Percentiles rank a stretch among this genome's conserved stretches.
These are phyloP conservation scores for Thunnus albacares DNA, from an alignment of 2,797 vertebrate species.

Conservation along the genomic window DNA sequence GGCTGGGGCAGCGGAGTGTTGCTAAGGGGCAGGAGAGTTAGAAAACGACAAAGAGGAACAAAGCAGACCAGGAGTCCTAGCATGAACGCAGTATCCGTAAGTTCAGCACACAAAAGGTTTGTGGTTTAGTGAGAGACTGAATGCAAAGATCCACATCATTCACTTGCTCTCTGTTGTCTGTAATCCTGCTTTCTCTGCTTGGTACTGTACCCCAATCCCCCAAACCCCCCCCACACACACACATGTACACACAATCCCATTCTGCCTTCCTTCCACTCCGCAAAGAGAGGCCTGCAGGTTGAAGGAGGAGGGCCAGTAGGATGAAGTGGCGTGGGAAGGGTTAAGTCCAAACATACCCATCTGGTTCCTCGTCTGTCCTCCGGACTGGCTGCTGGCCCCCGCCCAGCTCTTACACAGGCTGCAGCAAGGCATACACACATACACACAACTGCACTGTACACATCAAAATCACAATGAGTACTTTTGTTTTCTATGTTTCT, in stretches of 20 bases:
- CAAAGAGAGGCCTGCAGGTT: slow-evolving; percentile 57
- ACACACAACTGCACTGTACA: slow-evolving; percentile 57
- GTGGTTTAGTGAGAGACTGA: slow-evolving; percentile 1
- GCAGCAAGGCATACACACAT: slow-evolving; percentile 59
- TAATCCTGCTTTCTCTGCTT: slow-evolving; percentile 30
- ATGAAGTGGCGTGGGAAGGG: slow-evolving; percentile 83
- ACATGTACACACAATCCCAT: not conserved
- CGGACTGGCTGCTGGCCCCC: slow-evolving; percentile 75
- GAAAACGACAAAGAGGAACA: slow-evolving; percentile 29
- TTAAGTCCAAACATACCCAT: slow-evolving; percentile 86
- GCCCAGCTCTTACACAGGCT: slow-evolving; percentile 66
- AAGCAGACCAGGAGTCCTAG: slow-evolving; percentile 40
- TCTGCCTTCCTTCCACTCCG: slow-evolving; percentile 38
- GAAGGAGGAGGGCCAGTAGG: slow-evolving; percentile 64
- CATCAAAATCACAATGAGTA: slow-evolving; percentile 43
- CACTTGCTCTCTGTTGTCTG: slow-evolving; percentile 22
- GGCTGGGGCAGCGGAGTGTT: slow-evolving; percentile 57
- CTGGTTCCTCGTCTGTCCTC: slow-evolving; percentile 84
- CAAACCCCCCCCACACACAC: slow-evolving; percentile 5
- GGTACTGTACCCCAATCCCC: slow-evolving; percentile 33
- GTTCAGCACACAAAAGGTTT: slow-evolving; percentile 39
- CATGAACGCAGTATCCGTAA: slow-evolving; percentile 51
- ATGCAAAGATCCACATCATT: slow-evolving; percentile 3
- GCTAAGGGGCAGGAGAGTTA: slow-evolving; percentile 26
- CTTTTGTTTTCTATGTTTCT: slow-evolving; percentile 10